Evolutionary conservation across 2,797 vertebrate genomes (phyloP).

Genomic region (Taenioides sp.): DNA sequence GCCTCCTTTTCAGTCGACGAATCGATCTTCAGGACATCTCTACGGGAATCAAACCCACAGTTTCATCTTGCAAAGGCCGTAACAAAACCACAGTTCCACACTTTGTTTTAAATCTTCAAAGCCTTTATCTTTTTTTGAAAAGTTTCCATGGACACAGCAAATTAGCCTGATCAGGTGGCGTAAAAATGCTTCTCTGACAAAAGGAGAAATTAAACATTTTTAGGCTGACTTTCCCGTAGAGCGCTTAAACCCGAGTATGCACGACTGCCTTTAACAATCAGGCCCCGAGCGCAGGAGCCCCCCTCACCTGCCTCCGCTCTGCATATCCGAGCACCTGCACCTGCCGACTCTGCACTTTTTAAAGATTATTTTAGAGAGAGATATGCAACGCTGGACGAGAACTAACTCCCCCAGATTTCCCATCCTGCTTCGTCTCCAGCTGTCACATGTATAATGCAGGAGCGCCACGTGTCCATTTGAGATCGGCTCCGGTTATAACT

Average conservation of each 20-base stretch:
- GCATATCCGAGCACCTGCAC: conserved; percentile 7
- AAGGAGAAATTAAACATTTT: conserved; percentile 1
- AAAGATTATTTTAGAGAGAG: background rate
- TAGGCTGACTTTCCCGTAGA: background rate
- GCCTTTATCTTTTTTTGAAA: background rate
- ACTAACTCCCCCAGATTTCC: background rate
- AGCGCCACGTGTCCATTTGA: background rate
- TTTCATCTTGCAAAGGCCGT: too few relatives aligned
- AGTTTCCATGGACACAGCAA: background rate
- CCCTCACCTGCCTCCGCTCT: conserved; percentile 20
- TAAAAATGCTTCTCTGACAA: conserved; percentile 8
- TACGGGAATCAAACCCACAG: too few relatives aligned
- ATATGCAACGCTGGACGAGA: background rate
- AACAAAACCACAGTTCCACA: background rate
- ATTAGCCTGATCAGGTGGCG: background rate
- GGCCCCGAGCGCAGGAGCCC: conserved; percentile 2
- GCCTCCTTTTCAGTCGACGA: too few relatives aligned
- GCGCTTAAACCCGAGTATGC: conserved; percentile 7
- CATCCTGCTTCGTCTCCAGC: background rate
- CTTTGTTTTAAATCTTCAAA: background rate
- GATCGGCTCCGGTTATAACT: too few relatives aligned
- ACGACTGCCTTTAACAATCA: conserved; percentile 12
- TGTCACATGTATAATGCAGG: conserved; percentile 9
- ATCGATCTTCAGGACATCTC: too few relatives aligned
- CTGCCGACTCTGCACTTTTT: conserved; percentile 22